phyloP scores from a whole-genome alignment of 2,797 vertebrate genomes.

The Danio choprae region DNA sequence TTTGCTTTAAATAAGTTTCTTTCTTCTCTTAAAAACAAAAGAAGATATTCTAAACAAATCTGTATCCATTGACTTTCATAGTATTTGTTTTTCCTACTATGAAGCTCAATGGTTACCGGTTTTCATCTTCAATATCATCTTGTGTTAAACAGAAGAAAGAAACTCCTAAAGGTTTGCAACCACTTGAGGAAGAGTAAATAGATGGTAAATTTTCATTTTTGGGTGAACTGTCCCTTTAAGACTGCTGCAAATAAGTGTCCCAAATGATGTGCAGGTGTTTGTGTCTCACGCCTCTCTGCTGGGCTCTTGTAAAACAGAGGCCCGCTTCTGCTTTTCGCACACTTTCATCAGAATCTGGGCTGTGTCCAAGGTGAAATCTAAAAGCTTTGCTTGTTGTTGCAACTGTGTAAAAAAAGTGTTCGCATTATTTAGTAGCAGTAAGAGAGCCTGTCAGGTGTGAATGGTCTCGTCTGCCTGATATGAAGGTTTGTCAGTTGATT shows the following conservation, averaged over 20 bases:
- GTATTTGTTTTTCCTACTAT: too few species aligned
- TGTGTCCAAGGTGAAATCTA: not conserved
- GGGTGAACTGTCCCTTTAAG: not conserved
- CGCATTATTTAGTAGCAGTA: not conserved
- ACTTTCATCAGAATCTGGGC: constrained; percentile 14
- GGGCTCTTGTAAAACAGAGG: not conserved
- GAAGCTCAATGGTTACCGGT: too few species aligned
- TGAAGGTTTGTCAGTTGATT: constrained; percentile 13
- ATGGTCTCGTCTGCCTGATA: not conserved
- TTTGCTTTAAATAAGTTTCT: too few species aligned
- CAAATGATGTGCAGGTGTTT: constrained; percentile 55
- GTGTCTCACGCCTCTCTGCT: constrained; percentile 31
- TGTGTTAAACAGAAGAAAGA: too few species aligned
- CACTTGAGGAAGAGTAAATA: too few species aligned
- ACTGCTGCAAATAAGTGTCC: constrained; percentile 19
- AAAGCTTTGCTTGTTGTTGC: not conserved
- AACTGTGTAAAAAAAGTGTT: not conserved
- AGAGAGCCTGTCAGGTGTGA: not conserved
- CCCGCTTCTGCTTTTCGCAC: not conserved
- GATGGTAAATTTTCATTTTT: too few species aligned
- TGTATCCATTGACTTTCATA: too few species aligned
- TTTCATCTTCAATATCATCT: too few species aligned
- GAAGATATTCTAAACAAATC: too few species aligned
- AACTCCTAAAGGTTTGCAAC: too few species aligned
- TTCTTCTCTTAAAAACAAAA: too few species aligned